Evolutionary conservation across 1,140 invertebrate genomes (phyloP).

Genomic region (Drosophila elegans): DNA sequence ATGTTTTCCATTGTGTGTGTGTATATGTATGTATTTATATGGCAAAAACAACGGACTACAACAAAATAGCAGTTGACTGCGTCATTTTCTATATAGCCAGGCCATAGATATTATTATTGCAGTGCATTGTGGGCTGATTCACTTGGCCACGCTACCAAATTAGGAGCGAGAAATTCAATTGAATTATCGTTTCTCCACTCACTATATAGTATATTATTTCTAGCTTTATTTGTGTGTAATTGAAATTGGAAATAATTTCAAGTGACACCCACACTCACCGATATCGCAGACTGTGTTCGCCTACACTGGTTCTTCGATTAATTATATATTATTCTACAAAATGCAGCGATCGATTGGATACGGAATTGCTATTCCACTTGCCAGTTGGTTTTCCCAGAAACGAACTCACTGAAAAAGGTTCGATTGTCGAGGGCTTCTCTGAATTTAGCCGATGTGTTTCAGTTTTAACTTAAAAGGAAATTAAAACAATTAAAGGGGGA

Average conservation of each 20-base stretch:
- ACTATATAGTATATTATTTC: slow-evolving; percentile 2
- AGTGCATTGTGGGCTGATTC: slow-evolving; percentile 67
- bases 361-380: slow-evolving; percentile 12
- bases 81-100: slow-evolving; percentile 37
- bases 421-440: background rate
- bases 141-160: slow-evolving; percentile 66
- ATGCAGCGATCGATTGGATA: slow-evolving; percentile 29
- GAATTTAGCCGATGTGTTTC: slow-evolving; percentile 6
- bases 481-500: background rate
- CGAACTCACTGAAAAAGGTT: slow-evolving; percentile 11
- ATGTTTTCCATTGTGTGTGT: slow-evolving; percentile 12
- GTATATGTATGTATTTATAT: background rate
- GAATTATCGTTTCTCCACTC: slow-evolving; percentile 43
- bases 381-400: slow-evolving; percentile 15
- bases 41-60: slow-evolving; percentile 14
- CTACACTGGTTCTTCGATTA: slow-evolving; percentile 42
- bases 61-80: slow-evolving; percentile 39
- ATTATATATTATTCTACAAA: slow-evolving; percentile 39
- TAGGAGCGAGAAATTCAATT: slow-evolving; percentile 76
- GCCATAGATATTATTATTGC: slow-evolving; percentile 49
- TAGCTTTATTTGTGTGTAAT: slow-evolving; percentile 45
- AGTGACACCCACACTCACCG: slow-evolving; percentile 36
- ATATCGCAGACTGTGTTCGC: slow-evolving; percentile 13
- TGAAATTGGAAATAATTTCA: slow-evolving; percentile 72
- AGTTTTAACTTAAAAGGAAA: background rate